These are phyloP conservation scores for Pemphredon lugubris DNA, from an alignment of 2,888 invertebrate species.

Conservation along the genomic window DNA sequence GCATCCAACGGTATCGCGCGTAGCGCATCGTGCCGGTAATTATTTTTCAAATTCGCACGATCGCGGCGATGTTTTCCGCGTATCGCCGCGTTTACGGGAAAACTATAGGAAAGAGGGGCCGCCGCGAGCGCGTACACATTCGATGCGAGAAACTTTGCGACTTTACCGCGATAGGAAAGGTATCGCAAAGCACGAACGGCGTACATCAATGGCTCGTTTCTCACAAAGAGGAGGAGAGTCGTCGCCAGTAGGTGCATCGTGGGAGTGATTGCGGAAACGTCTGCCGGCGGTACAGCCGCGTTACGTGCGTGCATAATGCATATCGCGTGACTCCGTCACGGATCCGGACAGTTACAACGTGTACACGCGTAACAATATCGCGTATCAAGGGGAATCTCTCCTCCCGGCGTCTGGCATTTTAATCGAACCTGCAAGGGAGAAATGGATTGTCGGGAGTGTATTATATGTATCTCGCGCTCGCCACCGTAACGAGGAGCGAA, in stretches of 20 bases:
- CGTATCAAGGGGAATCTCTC: constrained; percentile 62
- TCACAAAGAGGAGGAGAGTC: constrained; percentile 54
- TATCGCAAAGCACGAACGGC: constrained; percentile 8
- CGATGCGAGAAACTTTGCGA: no score
- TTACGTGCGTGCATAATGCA: constrained; percentile 70
- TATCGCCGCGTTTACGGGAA: no score
- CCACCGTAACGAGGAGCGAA: constrained; percentile 49
- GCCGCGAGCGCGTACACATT: no score
- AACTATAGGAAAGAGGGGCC: no score
- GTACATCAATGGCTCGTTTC: constrained; percentile 46
- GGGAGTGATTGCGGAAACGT: constrained; percentile 68
- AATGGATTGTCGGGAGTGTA: constrained; percentile 45
- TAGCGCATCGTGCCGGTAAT: no score
- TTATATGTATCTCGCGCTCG: constrained; percentile 13
- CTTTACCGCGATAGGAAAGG: no score
- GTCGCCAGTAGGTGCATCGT: constrained; percentile 53
- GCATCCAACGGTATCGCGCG: no score
- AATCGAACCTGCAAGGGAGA: constrained; percentile 60
- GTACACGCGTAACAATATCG: constrained; percentile 70
- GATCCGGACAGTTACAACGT: constrained; percentile 69
- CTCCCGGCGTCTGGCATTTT: constrained; percentile 63
- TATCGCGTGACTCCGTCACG: constrained; percentile 70
- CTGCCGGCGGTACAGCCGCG: constrained; percentile 50
- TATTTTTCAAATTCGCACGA: no score
- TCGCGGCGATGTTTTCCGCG: no score